Conservation (phyloP, 2,888 invertebrate genomes). For the Rhimphoctona megacephalus region DNA sequence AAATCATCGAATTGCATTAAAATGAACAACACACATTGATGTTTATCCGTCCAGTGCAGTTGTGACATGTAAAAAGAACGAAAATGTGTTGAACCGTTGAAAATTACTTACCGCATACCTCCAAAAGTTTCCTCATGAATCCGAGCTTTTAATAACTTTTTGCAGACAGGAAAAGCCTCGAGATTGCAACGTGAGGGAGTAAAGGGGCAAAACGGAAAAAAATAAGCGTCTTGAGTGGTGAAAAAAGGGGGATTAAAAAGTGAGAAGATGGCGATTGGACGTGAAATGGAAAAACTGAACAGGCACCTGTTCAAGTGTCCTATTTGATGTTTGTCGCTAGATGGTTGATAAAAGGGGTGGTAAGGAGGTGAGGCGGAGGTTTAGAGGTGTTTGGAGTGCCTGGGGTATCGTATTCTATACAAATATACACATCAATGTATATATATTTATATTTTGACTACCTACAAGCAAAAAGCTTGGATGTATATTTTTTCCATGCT, state of each 20-base stretch:
- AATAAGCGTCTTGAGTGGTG: constrained; percentile 56
- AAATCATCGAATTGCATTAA: not conserved
- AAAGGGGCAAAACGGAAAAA: not conserved
- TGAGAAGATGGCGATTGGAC: constrained; percentile 47
- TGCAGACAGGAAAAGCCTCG: constrained; percentile 22
- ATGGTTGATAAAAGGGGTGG: constrained; percentile 49
- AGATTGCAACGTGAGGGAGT: not conserved
- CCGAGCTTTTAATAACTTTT: constrained; percentile 69
- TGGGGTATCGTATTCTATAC: constrained; percentile 30
- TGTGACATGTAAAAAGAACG: not conserved
- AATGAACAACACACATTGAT: not conserved
- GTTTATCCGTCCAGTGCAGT: not conserved
- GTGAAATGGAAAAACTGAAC: constrained; percentile 63
- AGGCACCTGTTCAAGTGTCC: constrained; percentile 65
- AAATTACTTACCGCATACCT: not conserved
- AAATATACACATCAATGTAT: not conserved
- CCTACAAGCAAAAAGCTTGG: not conserved
- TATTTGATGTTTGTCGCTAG: constrained; percentile 68
- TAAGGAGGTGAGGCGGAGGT: constrained; percentile 29
- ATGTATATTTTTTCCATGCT: not conserved
- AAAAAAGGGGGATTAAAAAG: constrained; percentile 57
- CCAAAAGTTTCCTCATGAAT: constrained; percentile 10
- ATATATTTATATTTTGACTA: not conserved
- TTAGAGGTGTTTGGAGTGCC: constrained; percentile 13
- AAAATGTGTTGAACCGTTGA: not conserved